Percentiles rank a stretch among this genome's conserved stretches.
Conservation (phyloP, 2,797 vertebrate species). For the Syngnathus acus region DNA sequence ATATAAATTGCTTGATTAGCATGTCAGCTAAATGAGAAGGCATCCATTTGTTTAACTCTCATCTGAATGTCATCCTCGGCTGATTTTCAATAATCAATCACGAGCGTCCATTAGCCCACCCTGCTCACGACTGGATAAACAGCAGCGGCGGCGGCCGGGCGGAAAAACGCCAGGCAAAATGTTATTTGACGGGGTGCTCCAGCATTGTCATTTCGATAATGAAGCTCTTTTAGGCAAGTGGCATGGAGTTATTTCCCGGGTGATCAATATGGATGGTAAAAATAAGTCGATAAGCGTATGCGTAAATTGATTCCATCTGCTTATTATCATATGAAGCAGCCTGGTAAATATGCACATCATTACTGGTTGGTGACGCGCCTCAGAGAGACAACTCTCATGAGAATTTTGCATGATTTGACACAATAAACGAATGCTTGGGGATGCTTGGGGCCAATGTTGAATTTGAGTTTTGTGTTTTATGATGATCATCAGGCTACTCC, state of each 20-base stretch:
- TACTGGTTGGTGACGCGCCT: not conserved
- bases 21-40: slow-evolving; percentile 22
- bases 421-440: not conserved
- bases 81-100: slow-evolving; percentile 50
- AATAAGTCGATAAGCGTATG: slow-evolving; percentile 73
- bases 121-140: slow-evolving; percentile 22
- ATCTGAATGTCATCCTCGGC: slow-evolving; percentile 35
- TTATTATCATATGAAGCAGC: slow-evolving; percentile 77
- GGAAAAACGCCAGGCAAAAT: slow-evolving; percentile 18
- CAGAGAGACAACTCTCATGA: not conserved
- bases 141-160: slow-evolving; percentile 1
- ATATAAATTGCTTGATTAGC: slow-evolving; percentile 54
- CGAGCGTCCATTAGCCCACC: slow-evolving; percentile 16
- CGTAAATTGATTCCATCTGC: slow-evolving; percentile 69
- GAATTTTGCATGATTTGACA: not conserved
- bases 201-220: slow-evolving; percentile 50
- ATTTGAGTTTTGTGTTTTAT: not conserved
- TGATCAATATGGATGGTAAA: slow-evolving; percentile 59
- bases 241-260: slow-evolving; percentile 49
- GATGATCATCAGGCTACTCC: not conserved
- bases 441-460: not conserved
- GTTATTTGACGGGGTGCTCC: slow-evolving; percentile 40
- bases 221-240: slow-evolving; percentile 48
- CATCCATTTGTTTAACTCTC: slow-evolving; percentile 35
- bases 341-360: slow-evolving; percentile 68